A percentile compares a stretch with the other conserved stretches of the same genome.
Evolutionary conservation across 2,888 invertebrate genomes (phyloP).

Genomic region (Cryptophagus acutangulus): DNA sequence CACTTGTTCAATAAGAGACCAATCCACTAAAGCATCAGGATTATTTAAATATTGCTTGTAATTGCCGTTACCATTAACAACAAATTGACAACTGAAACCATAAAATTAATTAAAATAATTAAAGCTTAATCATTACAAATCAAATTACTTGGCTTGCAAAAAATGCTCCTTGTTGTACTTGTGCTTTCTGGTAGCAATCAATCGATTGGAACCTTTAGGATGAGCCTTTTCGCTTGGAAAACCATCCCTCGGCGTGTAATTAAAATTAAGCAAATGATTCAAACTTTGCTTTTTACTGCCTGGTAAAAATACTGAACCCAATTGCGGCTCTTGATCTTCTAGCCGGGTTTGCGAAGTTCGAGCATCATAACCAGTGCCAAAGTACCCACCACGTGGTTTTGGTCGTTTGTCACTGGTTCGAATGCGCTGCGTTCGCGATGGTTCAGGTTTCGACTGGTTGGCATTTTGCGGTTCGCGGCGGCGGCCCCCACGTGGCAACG

Average conservation of each 20-base stretch:
- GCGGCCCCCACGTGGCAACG: conserved; percentile 58
- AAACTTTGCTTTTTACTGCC: conserved; percentile 89
- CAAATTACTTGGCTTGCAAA: conserved; percentile 81
- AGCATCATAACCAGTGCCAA: conserved; percentile 50
- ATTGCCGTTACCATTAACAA: conserved; percentile 77
- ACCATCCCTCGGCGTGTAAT: conserved; percentile 55
- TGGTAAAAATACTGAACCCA: conserved; percentile 76
- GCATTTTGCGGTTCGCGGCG: conserved; percentile 60
- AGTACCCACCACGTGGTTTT: conserved; percentile 60
- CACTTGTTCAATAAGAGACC: conserved; percentile 90
- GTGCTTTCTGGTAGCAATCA: conserved; percentile 53
- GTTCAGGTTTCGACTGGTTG: conserved; percentile 57
- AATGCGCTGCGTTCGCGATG: conserved; percentile 62
- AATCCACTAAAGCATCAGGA: conserved; percentile 86
- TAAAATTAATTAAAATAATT: neutral
- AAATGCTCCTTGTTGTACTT: conserved; percentile 92
- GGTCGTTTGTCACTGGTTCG: conserved; percentile 68
- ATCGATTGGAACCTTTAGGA: conserved; percentile 36
- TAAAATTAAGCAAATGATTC: conserved; percentile 91
- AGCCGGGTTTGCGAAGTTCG: conserved; percentile 64
- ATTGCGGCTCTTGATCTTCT: conserved; percentile 61
- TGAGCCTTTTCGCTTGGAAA: conserved; percentile 24
- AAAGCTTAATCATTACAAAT: neutral
- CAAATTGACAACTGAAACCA: conserved; percentile 82
- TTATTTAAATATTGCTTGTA: conserved; percentile 72